phyloP scores from a whole-genome alignment of 2,888 invertebrate genomes.

The Ferdinandea cuprea region DNA sequence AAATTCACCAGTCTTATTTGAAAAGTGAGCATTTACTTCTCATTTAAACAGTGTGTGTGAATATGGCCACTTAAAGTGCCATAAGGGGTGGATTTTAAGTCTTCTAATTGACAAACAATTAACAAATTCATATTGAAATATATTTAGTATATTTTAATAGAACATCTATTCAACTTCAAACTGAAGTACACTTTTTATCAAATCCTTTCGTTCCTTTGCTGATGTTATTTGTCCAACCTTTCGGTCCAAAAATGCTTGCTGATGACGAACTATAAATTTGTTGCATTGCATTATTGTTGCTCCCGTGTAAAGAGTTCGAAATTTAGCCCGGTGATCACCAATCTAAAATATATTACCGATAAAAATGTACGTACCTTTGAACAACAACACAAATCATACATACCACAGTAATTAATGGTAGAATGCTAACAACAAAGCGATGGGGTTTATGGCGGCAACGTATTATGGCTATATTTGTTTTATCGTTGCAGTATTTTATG shows the following conservation, averaged over 20 bases:
- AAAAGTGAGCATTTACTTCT: too few species aligned
- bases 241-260: conserved; percentile 86
- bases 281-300: conserved; percentile 92
- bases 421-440: conserved; percentile 86
- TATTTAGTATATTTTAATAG: too few species aligned
- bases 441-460: conserved; percentile 90
- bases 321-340: conserved; percentile 85
- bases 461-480: conserved; percentile 89
- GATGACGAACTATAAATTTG: conserved; percentile 88
- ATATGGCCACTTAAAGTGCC: too few species aligned
- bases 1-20: too few species aligned
- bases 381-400: too few species aligned
- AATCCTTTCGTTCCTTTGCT: conserved; percentile 85
- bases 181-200: conserved; percentile 83
- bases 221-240: conserved; percentile 86
- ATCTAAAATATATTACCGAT: conserved; percentile 81
- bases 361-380: background rate
- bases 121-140: too few species aligned
- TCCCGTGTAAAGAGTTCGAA: conserved; percentile 89
- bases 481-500: conserved; percentile 91
- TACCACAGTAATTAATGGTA: conserved; percentile 87
- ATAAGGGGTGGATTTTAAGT: too few species aligned
- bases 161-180: conserved; percentile 78
- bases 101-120: too few species aligned
- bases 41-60: too few species aligned